Percentiles rank a stretch among this genome's conserved stretches.
phyloP scores from a whole-genome alignment of 92 coral and sea anemone genomes.

The Umimayanthus chanpuru region DNA sequence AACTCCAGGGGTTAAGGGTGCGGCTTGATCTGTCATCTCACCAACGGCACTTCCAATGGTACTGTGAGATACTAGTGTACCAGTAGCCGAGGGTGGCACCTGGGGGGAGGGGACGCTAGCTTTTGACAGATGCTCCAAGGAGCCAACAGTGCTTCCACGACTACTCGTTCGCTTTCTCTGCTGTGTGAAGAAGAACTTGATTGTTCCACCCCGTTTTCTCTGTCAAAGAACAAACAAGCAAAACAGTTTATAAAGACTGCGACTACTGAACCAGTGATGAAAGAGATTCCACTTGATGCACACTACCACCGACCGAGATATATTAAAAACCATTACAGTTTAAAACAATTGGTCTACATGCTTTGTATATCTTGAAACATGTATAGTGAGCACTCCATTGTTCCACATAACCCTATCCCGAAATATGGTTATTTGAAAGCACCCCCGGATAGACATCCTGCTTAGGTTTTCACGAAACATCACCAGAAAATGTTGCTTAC shows the following conservation, averaged over 20 bases:
- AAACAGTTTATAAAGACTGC: not conserved
- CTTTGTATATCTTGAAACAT: too few relatives aligned
- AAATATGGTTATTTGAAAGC: too few relatives aligned
- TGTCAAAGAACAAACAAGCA: conserved; percentile 13
- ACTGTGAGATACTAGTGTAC: conserved; percentile 56
- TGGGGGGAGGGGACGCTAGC: conserved; percentile 52
- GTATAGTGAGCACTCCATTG: too few relatives aligned
- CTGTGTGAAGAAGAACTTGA: conserved; percentile 75
- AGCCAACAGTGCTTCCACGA: conserved; percentile 58
- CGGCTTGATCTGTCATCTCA: conserved; percentile 41
- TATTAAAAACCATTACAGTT: too few relatives aligned
- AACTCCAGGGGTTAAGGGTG: conserved; percentile 69
- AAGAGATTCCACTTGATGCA: too few relatives aligned
- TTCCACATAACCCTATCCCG: too few relatives aligned
- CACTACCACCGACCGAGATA: too few relatives aligned
- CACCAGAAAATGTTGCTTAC: too few relatives aligned
- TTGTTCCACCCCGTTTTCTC: conserved; percentile 60
- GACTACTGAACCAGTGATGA: too few relatives aligned
- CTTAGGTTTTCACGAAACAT: too few relatives aligned
- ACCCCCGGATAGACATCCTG: too few relatives aligned
- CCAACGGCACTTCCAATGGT: conserved; percentile 53
- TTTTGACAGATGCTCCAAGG: conserved; percentile 67
- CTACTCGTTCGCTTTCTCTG: conserved; percentile 71
- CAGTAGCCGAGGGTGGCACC: conserved; percentile 47
- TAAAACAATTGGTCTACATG: too few relatives aligned